Evolutionary conservation across 2,888 invertebrate species (phyloP), one percentile per base, ranked within the genome.

Genomic region (Villa cingulata): DNA sequence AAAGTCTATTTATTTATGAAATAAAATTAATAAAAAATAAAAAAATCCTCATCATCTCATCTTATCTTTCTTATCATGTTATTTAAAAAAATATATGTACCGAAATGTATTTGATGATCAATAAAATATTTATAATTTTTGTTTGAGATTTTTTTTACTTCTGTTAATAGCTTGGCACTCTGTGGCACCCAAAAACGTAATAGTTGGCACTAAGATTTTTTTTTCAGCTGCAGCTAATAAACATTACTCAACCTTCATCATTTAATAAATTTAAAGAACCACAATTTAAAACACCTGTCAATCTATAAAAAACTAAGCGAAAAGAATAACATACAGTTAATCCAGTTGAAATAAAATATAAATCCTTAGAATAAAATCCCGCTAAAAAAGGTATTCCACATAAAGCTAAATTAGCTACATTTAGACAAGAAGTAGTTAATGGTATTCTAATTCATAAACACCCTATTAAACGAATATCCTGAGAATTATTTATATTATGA

Each of bases 381-480:
- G 76, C 68, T 63, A 80, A 68, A 76, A 78, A 80, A 10, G 77
- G 77, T 63, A 78, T 70, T 0, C 78, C 78, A 71, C 75, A 76
- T 67, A 80, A 73, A 56, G 76, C 68, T 58, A 79, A 69, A 70
- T 74, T 76, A 55, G 76, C 70, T 62, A 74, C 66, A 70, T 72
- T 72, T 65, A 78, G 71, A 70, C 72, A 74, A 58, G 71, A 59
- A 54, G 68, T 66, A 59, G 74, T 74, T 59, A 75, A 63, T 57
- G 76, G 76, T 57, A 76, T 66, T 59, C 66, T 66, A 45, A 61
- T 55, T 50, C 69, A 64, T 59, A 78, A 57, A 0, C 71, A 64
- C 0, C 77, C 76, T 56, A 79, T 75, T 65, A 57, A 69, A 4
- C 81, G 81, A 73, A 81, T 77, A 77, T 83, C 81, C 64, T 84